Conservation (phyloP, 2,113 vertebrate species). For the Rhineura floridana region DNA sequence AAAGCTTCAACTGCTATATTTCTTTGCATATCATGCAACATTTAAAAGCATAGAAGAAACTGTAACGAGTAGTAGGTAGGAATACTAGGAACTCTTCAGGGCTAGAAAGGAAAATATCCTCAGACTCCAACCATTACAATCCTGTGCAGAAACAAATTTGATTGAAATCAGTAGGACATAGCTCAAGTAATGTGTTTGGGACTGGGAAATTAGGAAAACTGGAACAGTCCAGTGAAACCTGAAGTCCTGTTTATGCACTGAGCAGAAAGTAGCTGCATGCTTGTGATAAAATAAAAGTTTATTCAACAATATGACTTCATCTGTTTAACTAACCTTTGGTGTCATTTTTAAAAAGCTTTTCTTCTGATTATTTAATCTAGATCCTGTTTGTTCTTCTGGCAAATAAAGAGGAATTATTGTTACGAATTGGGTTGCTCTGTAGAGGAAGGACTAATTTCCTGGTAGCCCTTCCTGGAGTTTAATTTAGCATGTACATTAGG, state of each 20-base stretch:
- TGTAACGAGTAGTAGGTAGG: too few species aligned
- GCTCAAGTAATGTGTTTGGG: neutral
- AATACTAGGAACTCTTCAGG: too few species aligned
- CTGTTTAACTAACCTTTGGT: conserved; percentile 9
- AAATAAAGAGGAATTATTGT: conserved; percentile 13
- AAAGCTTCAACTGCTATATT: too few species aligned
- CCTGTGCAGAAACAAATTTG: neutral
- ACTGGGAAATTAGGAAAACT: neutral
- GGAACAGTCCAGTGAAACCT: neutral
- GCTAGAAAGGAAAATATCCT: too few species aligned
- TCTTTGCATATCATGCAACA: too few species aligned
- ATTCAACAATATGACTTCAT: neutral
- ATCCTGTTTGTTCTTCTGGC: neutral
- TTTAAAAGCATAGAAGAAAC: too few species aligned
- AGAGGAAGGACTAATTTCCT: neutral
- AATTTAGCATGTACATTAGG: neutral
- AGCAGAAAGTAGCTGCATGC: neutral
- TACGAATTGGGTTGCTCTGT: conserved; percentile 6
- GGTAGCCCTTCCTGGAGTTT: neutral
- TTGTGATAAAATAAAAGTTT: neutral
- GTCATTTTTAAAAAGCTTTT: conserved; percentile 3
- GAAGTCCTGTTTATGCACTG: neutral
- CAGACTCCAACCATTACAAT: neutral
- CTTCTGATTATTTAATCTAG: neutral
- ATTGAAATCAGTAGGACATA: neutral